These are phyloP conservation scores for Oreochromis niloticus DNA, from an alignment of 2,113 vertebrate species.

Conservation along the genomic window DNA sequence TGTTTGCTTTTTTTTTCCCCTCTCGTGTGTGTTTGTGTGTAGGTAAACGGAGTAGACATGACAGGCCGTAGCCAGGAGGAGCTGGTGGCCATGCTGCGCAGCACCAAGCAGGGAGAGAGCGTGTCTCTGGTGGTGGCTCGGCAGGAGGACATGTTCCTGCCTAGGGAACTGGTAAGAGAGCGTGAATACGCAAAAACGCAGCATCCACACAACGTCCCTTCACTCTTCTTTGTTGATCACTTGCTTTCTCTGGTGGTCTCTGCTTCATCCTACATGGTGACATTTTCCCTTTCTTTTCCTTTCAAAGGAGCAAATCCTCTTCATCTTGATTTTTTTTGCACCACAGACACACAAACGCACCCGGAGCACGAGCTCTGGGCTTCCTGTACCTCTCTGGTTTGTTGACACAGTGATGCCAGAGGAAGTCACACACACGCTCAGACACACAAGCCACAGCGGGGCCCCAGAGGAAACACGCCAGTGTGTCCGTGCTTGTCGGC, in stretches of 20 bases:
- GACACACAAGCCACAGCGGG: background rate
- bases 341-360: background rate
- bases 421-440: constrained; percentile 32
- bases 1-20: fast-evolving
- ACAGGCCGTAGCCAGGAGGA: constrained; percentile 87
- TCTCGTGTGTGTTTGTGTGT: background rate
- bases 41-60: constrained; percentile 94
- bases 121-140: constrained; percentile 82
- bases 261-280: background rate
- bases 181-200: background rate
- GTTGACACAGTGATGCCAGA: constrained; percentile 58
- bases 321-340: background rate
- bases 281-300: background rate
- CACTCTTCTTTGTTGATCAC: background rate
- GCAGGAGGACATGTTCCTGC: constrained; percentile 87
- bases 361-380: constrained; percentile 1
- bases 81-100: constrained; percentile 89
- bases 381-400: constrained; percentile 42
- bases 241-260: background rate
- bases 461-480: constrained; percentile 23
- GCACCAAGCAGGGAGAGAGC: constrained; percentile 89
- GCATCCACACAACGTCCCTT: background rate
- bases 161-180: constrained; percentile 85
- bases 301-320: background rate
- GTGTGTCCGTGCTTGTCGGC: background rate